Base-by-base conservation (phyloP, 2,113 vertebrate species). In the Pelecanoides urinatrix region DNA sequence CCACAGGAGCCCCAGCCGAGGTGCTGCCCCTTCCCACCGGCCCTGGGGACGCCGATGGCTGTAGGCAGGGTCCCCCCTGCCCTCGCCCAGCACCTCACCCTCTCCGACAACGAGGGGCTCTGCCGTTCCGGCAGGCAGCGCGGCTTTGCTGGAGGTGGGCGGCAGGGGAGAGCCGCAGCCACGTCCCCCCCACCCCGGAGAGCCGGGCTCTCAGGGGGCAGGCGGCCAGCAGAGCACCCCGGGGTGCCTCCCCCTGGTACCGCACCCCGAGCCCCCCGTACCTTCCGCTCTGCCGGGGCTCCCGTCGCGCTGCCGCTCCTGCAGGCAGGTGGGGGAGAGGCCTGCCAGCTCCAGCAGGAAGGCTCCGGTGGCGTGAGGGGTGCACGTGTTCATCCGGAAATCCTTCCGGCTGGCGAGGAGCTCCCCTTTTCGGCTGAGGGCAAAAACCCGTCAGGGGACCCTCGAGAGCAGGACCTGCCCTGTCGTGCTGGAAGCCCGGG, bases 351-450 rank as follows among this genome's bases (percentile, higher is more conserved):
- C 98, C 96, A 99, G 97, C 77, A 98, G 88, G 92, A 99, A 98
- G 56, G 98, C 79, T 1, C 98, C 99, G 0, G 66, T 73, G 44
- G 81, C 38, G 34, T 98, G 98, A 0, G 98, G 98, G 10, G 97
- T 96, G 94, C 97, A 98, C 0, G 98, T 97, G 89, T 99, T 99
- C 90, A 99, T 99, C 63, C 98, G 97, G 84, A 99, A 99, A 93
- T 99, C 99, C 96, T 98, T 98, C 87, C 98, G 98, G 97, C 99
- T 99, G 70, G 98, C 98, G 36, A 99, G 86, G 18, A 99, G 29
- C 95, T 99, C 99, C 6, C 99, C 99, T 38, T 98, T 98, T 32
- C 92, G 44, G 97, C 99, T 99, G 96, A 2, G 25, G 32, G 26
- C 7, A 6, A 27, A 25, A 27, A 7, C 3, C 19, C 1, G 0